phyloP scores from a whole-genome alignment of 2,113 vertebrate species.

The Baryphthengus martii region DNA sequence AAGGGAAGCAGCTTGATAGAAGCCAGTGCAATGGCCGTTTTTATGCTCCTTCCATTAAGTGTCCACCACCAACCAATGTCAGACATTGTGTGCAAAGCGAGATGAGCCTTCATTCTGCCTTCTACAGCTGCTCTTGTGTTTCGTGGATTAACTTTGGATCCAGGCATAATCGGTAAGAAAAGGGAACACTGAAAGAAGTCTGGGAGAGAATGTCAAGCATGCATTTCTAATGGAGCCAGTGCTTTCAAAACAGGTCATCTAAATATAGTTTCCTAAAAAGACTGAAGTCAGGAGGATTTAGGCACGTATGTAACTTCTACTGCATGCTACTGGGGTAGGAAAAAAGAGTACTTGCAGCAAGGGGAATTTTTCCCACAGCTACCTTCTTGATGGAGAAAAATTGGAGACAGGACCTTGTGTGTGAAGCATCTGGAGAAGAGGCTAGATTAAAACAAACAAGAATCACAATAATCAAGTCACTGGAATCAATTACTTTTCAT shows the following conservation, averaged over 20 bases:
- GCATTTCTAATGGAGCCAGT: background rate
- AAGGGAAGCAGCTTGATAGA: background rate
- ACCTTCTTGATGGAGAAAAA: background rate
- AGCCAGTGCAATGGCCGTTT: background rate
- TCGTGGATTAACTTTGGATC: background rate
- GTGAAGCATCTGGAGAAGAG: background rate
- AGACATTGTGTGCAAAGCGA: background rate
- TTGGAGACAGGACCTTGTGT: background rate
- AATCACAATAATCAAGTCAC: background rate
- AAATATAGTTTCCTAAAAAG: background rate
- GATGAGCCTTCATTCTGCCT: background rate
- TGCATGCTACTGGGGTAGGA: background rate
- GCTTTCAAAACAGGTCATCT: background rate
- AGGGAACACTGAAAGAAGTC: background rate
- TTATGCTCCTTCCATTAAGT: background rate
- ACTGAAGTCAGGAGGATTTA: background rate
- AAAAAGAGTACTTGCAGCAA: background rate
- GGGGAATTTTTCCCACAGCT: background rate
- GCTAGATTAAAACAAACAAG: background rate
- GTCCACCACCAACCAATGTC: background rate
- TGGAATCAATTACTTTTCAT: background rate
- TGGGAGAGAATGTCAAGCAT: background rate
- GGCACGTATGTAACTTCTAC: background rate
- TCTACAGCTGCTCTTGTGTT: background rate
- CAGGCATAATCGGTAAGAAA: background rate